Percentiles rank a stretch among this genome's conserved stretches.
phyloP scores from a whole-genome alignment of 1,140 invertebrate genomes.

The Lordiphosa stackelbergi region DNA sequence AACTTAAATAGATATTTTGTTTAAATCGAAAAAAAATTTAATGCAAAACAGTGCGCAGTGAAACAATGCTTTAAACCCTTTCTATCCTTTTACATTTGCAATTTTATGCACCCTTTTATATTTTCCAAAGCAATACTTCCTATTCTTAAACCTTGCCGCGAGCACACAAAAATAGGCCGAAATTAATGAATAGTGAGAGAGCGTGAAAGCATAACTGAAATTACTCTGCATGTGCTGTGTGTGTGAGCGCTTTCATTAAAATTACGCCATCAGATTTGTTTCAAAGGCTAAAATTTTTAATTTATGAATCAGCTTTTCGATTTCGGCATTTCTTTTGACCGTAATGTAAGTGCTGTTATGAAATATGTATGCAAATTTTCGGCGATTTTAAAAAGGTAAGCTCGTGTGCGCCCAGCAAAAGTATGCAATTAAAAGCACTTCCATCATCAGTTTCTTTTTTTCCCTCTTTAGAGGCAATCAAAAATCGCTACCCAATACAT shows the following conservation, averaged over 20 bases:
- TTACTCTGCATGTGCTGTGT: conserved; percentile 1
- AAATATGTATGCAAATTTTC: conserved; percentile 1
- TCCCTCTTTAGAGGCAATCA: conserved; percentile 18
- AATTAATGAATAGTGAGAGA: conserved; percentile 35
- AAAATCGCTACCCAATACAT: conserved; percentile 35
- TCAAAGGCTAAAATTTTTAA: conserved; percentile 16
- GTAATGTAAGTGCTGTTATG: too few relatives aligned
- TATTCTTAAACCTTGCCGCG: conserved; percentile 20
- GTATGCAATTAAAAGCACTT: conserved; percentile 40
- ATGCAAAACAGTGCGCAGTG: too few relatives aligned
- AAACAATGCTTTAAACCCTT: too few relatives aligned
- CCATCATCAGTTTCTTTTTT: conserved; percentile 1
- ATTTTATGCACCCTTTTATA: too few relatives aligned
- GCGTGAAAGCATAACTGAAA: conserved; percentile 16
- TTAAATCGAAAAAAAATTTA: too few relatives aligned
- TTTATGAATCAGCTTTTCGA: conserved; percentile 1
- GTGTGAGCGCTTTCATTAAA: background rate
- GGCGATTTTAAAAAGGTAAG: too few relatives aligned
- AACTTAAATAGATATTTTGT: too few relatives aligned
- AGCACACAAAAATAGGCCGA: conserved; percentile 34
- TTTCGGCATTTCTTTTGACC: conserved; percentile 7
- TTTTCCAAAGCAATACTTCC: background rate
- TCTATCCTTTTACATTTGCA: too few relatives aligned
- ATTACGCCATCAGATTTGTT: conserved; percentile 4
- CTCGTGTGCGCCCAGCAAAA: conserved; percentile 4